Evolutionary conservation across 2,113 vertebrate genomes (phyloP).

Genomic region (Geothlypis trichas): DNA sequence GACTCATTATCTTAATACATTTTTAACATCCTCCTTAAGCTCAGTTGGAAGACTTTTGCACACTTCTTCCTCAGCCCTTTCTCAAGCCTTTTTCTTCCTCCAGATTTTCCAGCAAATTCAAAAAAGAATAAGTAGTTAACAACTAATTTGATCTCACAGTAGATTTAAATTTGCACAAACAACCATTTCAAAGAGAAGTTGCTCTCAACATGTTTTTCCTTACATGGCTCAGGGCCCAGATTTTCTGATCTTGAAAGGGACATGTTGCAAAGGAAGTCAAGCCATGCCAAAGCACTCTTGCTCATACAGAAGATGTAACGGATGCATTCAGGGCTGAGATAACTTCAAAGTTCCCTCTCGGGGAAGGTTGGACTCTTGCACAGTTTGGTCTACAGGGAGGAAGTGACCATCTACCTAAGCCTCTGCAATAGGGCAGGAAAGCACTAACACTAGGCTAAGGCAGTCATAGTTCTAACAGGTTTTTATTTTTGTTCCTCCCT

Average conservation of each 20-base stretch:
- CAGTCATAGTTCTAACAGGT: neutral
- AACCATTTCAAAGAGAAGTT: neutral
- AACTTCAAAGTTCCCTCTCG: conserved; percentile 34
- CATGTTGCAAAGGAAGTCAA: conserved; percentile 1
- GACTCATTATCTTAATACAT: neutral
- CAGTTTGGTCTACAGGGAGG: neutral
- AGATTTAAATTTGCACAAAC: neutral
- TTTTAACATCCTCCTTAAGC: neutral
- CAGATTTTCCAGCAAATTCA: neutral
- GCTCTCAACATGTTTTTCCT: neutral
- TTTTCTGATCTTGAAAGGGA: conserved; percentile 12
- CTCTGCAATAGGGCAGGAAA: neutral
- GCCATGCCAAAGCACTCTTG: conserved; percentile 11
- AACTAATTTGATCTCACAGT: neutral
- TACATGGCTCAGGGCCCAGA: conserved; percentile 7
- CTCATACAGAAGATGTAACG: neutral
- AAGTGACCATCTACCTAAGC: conserved; percentile 14
- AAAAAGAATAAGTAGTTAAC: neutral
- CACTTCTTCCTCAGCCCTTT: neutral
- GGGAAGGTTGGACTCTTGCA: conserved; percentile 34
- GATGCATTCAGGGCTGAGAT: conserved; percentile 11
- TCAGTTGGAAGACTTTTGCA: neutral
- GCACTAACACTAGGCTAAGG: neutral
- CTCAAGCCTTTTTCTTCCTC: neutral
- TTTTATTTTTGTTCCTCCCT: neutral